phyloP scores from a whole-genome alignment of 2,113 vertebrate species.

The Barnardius zonarius region DNA sequence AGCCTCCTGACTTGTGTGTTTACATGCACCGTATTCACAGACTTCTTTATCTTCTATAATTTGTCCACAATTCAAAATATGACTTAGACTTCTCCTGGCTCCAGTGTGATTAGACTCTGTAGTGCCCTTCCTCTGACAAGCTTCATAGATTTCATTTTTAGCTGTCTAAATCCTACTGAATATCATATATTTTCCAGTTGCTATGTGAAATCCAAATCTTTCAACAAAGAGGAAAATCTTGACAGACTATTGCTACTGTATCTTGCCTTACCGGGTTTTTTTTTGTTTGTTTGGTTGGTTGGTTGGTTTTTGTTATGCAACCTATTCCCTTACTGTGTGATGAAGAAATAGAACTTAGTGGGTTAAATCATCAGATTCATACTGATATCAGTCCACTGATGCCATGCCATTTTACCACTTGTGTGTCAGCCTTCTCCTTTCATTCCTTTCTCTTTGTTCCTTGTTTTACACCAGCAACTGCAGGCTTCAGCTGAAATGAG shows the following conservation, averaged over 20 bases:
- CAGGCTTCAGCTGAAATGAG: neutral
- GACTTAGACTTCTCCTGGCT: neutral
- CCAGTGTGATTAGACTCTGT: neutral
- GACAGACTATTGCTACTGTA: neutral
- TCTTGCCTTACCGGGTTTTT: neutral
- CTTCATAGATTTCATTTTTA: neutral
- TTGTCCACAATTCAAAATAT: neutral
- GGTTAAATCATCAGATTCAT: neutral
- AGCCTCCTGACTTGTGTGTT: neutral
- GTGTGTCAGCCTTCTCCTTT: neutral
- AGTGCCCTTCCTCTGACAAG: neutral
- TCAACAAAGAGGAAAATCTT: neutral
- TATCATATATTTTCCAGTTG: neutral
- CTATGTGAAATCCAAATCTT: neutral
- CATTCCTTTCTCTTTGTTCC: neutral
- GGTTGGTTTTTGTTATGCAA: neutral
- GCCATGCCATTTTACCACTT: fast-evolving
- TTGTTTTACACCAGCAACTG: neutral
- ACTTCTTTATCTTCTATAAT: neutral
- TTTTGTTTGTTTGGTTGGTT: neutral
- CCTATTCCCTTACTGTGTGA: neutral
- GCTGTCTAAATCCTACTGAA: neutral
- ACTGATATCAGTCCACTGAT: neutral
- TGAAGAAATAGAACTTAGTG: neutral
- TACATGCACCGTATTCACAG: neutral